phyloP scores from a whole-genome alignment of 2,888 invertebrate genomes.

The Lasioglossum calceatum region DNA sequence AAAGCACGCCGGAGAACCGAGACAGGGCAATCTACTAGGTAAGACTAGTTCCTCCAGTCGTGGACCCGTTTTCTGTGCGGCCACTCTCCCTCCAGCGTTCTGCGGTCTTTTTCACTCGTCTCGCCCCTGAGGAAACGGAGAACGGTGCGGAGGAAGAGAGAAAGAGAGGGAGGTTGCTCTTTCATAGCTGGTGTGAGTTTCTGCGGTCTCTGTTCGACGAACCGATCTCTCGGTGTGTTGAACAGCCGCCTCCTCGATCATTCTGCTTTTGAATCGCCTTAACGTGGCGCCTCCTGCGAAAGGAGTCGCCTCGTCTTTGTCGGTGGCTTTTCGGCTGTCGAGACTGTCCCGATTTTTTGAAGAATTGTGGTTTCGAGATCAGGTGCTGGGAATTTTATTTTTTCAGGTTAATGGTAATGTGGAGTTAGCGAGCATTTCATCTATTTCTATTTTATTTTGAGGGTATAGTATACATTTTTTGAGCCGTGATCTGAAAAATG shows the following conservation, averaged over 20 bases:
- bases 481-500: not conserved
- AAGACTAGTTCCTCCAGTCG: constrained; percentile 75
- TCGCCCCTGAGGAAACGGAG: not conserved
- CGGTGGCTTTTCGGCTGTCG: not conserved
- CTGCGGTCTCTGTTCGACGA: not conserved
- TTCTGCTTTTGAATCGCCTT: not conserved
- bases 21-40: constrained; percentile 75
- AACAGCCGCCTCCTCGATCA: not conserved
- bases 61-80: constrained; percentile 72
- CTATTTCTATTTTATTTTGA: too few relatives aligned
- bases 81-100: constrained; percentile 33
- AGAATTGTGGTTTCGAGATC: not conserved
- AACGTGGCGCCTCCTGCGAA: constrained; percentile 1
- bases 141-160: not conserved
- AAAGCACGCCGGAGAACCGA: constrained; percentile 63
- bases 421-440: too few relatives aligned
- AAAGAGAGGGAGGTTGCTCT: not conserved
- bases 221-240: not conserved
- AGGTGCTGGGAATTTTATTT: not conserved
- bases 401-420: not conserved
- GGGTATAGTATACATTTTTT: too few relatives aligned
- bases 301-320: not conserved
- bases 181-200: not conserved
- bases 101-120: constrained; percentile 35
- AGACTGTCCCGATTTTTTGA: not conserved